phyloP scores from a whole-genome alignment of 92 coral and sea anemone genomes.

The Zoanthus sansibaricus region DNA sequence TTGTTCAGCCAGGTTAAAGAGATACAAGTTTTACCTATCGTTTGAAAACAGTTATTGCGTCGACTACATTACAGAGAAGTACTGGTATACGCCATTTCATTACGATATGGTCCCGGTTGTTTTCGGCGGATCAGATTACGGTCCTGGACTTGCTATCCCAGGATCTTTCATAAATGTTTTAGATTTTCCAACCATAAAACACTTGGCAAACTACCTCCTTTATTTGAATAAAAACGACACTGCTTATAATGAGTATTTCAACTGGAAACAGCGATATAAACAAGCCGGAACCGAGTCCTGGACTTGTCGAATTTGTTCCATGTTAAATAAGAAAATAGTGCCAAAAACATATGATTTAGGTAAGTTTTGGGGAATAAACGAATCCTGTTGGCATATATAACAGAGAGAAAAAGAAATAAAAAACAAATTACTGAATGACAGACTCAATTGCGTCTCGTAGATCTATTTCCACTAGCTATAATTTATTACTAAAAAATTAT shows the following conservation, averaged over 20 bases:
- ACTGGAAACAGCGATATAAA: constrained; percentile 77
- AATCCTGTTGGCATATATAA: constrained; percentile 1
- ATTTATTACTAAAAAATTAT: too few species aligned
- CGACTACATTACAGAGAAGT: constrained; percentile 64
- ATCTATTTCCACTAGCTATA: too few species aligned
- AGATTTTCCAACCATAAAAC: not conserved
- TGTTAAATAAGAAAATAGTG: constrained; percentile 53
- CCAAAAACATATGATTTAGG: constrained; percentile 2
- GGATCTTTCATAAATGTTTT: constrained; percentile 67
- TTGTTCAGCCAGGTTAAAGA: constrained; percentile 17
- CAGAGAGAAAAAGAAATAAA: not conserved
- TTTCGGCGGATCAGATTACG: too few species aligned
- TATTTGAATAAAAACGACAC: too few species aligned
- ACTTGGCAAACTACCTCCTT: too few species aligned
- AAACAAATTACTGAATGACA: too few species aligned
- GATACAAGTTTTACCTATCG: constrained; percentile 9
- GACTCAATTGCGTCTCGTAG: too few species aligned
- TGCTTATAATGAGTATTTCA: too few species aligned
- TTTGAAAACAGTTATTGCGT: constrained; percentile 83
- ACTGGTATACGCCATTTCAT: too few species aligned
- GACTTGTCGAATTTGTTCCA: constrained; percentile 88
- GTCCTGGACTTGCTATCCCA: too few species aligned
- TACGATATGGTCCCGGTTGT: too few species aligned
- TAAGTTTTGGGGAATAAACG: constrained; percentile 40
- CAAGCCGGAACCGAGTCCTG: constrained; percentile 68